A percentile compares a stretch with the other conserved stretches of the same genome.
phyloP scores from a whole-genome alignment of 2,113 vertebrate genomes.

The Sturnus vulgaris region DNA sequence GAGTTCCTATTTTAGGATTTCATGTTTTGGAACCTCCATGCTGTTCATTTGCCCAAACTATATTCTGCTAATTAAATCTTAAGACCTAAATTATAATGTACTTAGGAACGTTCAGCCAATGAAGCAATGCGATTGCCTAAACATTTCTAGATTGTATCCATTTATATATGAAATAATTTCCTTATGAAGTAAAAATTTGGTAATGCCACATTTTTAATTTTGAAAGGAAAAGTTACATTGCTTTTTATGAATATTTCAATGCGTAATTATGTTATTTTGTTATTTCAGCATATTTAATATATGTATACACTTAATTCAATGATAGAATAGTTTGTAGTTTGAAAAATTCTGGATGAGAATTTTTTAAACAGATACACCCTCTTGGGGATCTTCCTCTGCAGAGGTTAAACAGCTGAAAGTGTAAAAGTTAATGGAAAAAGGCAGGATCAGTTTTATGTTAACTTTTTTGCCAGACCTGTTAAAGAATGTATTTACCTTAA shows the following conservation, averaged over 20 bases:
- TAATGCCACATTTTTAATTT: neutral
- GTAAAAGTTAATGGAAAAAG: neutral
- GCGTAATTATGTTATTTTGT: neutral
- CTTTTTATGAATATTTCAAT: neutral
- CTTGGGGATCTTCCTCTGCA: neutral
- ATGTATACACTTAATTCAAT: neutral
- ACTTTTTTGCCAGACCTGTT: neutral
- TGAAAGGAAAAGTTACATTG: constrained; percentile 1
- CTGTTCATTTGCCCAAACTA: constrained; percentile 67
- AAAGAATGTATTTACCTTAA: neutral
- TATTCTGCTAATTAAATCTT: constrained; percentile 74
- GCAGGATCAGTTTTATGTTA: neutral
- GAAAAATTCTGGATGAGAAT: neutral
- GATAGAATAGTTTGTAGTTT: neutral
- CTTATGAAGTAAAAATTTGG: neutral
- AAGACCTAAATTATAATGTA: constrained; percentile 66
- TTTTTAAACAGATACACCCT: neutral
- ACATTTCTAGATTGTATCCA: neutral
- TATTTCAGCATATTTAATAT: neutral
- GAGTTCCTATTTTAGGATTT: constrained; percentile 67
- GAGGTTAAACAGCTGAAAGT: neutral
- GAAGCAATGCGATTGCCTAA: neutral
- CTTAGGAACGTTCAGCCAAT: constrained; percentile 28
- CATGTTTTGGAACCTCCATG: constrained; percentile 50
- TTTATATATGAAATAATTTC: neutral